Evolutionary conservation across 2,888 invertebrate genomes (phyloP).

Genomic region (Pseudococcus viburni): DNA sequence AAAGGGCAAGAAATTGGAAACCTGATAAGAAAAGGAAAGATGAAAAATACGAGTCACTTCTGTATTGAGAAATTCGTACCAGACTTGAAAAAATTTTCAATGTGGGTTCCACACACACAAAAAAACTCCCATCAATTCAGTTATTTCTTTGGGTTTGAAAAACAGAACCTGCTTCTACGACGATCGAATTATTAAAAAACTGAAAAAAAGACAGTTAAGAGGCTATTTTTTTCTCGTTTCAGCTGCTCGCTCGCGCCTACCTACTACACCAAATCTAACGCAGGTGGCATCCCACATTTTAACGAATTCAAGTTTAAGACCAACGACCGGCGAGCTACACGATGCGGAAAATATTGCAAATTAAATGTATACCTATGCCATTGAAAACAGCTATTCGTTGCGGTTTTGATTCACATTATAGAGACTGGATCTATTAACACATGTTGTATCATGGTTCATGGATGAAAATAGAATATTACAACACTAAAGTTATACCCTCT

Average conservation of each 20-base stretch:
- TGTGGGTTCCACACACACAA: no score
- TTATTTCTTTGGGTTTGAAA: no score
- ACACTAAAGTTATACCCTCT: not conserved
- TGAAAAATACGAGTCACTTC: not conserved
- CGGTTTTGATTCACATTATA: slow-evolving; percentile 35
- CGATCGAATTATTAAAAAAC: not conserved
- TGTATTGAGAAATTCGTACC: no score
- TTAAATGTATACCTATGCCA: slow-evolving; percentile 11
- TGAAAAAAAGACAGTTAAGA: not conserved
- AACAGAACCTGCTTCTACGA: no score
- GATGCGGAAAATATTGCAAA: slow-evolving; percentile 46
- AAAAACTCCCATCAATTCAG: no score
- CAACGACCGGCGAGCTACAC: slow-evolving; percentile 29
- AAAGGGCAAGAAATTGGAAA: not conserved
- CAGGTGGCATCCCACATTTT: slow-evolving; percentile 37
- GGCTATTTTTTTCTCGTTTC: not conserved
- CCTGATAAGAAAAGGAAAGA: not conserved
- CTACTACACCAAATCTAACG: slow-evolving; percentile 2
- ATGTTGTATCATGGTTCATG: not conserved
- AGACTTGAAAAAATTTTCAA: no score
- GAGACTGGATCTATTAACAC: slow-evolving; percentile 25
- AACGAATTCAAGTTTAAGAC: slow-evolving; percentile 53
- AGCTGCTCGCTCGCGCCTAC: not conserved
- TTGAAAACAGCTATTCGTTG: slow-evolving; percentile 33
- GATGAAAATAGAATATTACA: slow-evolving; percentile 25